phyloP scores from a whole-genome alignment of 1,140 invertebrate genomes.

The Nautilus pompilius region DNA sequence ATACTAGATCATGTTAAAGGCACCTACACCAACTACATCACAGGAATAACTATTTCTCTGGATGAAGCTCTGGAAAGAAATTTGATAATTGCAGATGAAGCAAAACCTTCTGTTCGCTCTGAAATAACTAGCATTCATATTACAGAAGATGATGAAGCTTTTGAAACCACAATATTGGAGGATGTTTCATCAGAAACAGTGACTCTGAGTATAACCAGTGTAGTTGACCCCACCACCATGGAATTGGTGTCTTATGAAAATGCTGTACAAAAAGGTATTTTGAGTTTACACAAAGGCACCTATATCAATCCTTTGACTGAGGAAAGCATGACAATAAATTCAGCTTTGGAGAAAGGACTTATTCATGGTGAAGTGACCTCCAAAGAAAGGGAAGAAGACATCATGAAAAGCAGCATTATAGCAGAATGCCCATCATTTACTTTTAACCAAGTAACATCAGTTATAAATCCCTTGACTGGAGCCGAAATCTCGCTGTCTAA shows the following conservation, averaged over 20 bases:
- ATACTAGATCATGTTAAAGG: slow-evolving; percentile 78
- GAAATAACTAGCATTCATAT: slow-evolving; percentile 46
- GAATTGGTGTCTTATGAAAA: slow-evolving; percentile 77
- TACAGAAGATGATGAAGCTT: slow-evolving; percentile 42
- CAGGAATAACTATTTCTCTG: slow-evolving; percentile 64
- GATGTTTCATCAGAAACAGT: slow-evolving; percentile 50
- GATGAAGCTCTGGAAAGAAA: slow-evolving; percentile 50
- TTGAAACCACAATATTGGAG: slow-evolving; percentile 45
- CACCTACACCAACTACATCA: slow-evolving; percentile 70
- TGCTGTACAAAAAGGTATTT: slow-evolving; percentile 77
- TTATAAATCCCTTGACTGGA: slow-evolving; percentile 72
- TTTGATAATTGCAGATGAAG: slow-evolving; percentile 38
- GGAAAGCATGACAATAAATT: slow-evolving; percentile 59
- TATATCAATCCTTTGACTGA: slow-evolving; percentile 75
- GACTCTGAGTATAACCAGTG: slow-evolving; percentile 60
- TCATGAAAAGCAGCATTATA: slow-evolving; percentile 37
- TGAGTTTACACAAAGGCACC: slow-evolving; percentile 73
- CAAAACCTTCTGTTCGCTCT: slow-evolving; percentile 20
- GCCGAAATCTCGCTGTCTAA: slow-evolving; percentile 69
- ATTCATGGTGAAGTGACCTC: slow-evolving; percentile 57
- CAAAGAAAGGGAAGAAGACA: slow-evolving; percentile 38
- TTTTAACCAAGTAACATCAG: slow-evolving; percentile 64
- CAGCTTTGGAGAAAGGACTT: slow-evolving; percentile 63
- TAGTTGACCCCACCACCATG: slow-evolving; percentile 78
- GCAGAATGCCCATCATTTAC: slow-evolving; percentile 32